Conservation (phyloP, 2,113 vertebrate species). For the Sardina pilchardus region DNA sequence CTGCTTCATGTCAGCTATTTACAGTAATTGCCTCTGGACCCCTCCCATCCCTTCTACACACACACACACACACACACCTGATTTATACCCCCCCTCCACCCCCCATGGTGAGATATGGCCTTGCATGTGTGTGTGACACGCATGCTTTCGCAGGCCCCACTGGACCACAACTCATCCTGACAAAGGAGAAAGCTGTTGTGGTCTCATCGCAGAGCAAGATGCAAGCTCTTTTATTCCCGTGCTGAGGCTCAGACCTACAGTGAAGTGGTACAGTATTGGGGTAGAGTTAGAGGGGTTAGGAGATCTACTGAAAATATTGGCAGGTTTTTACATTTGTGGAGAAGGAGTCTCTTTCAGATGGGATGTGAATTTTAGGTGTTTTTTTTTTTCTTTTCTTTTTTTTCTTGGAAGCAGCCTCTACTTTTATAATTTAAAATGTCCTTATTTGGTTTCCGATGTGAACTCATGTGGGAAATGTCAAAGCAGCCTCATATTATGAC, state of each 20-base stretch:
- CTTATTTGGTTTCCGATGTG: not conserved
- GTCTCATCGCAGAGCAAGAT: not conserved
- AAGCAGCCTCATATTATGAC: not conserved
- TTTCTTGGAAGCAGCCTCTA: not conserved
- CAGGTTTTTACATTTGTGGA: not conserved
- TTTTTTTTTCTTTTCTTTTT: not conserved
- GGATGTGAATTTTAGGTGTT: not conserved
- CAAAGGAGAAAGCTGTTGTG: not conserved
- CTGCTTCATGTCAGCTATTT: slow-evolving; percentile 11
- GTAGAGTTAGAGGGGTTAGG: not conserved
- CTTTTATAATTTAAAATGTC: slow-evolving; percentile 9
- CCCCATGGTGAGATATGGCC: not conserved
- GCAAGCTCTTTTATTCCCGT: not conserved
- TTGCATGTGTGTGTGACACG: slow-evolving; percentile 5
- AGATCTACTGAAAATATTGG: not conserved
- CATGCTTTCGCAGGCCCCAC: not conserved
- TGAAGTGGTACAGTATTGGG: not conserved
- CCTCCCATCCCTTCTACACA: not conserved
- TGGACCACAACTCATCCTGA: not conserved
- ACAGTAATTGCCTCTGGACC: not conserved
- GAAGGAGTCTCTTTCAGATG: not conserved
- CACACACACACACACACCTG: not conserved
- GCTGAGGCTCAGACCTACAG: not conserved
- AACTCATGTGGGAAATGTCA: not conserved
- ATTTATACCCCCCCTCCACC: not conserved